Percentiles rank a stretch among this genome's conserved stretches.
phyloP scores from a whole-genome alignment of 2,797 vertebrate species.

The Halcyon smyrnensis region DNA sequence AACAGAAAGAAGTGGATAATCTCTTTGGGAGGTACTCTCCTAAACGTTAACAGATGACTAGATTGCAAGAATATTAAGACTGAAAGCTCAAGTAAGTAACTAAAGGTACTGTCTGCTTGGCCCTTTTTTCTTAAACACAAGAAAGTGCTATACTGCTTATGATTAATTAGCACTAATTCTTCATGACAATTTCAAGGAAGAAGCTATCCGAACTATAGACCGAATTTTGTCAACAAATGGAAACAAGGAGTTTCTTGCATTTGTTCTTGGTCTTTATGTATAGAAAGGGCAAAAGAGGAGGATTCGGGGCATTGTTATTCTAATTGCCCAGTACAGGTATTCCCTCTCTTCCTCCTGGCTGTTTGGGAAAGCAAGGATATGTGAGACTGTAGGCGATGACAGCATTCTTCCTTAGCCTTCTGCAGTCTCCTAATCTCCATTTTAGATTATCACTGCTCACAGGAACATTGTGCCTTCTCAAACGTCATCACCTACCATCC shows the following conservation, averaged over 20 bases:
- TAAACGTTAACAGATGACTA: not conserved
- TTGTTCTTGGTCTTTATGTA: not conserved
- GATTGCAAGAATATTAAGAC: not conserved
- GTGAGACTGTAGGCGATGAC: not conserved
- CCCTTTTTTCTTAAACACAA: not conserved
- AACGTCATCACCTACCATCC: not conserved
- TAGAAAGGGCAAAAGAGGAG: accelerated
- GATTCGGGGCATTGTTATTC: not conserved
- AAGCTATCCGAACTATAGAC: not conserved
- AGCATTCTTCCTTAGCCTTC: not conserved
- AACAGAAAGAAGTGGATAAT: slow-evolving; percentile 40
- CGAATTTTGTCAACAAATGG: not conserved
- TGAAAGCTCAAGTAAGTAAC: not conserved
- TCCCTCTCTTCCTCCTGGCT: not conserved
- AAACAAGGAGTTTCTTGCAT: not conserved
- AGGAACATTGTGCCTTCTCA: not conserved
- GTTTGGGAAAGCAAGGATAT: not conserved
- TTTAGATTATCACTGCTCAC: not conserved
- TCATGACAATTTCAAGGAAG: not conserved
- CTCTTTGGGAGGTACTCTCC: not conserved
- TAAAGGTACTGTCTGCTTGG: not conserved
- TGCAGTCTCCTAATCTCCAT: not conserved
- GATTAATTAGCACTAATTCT: not conserved
- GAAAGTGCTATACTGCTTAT: not conserved
- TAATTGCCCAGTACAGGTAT: not conserved